Base-by-base conservation (phyloP, 37 sponge, comb jelly and placozoan species). In the Petrosia ficiformis region DNA sequence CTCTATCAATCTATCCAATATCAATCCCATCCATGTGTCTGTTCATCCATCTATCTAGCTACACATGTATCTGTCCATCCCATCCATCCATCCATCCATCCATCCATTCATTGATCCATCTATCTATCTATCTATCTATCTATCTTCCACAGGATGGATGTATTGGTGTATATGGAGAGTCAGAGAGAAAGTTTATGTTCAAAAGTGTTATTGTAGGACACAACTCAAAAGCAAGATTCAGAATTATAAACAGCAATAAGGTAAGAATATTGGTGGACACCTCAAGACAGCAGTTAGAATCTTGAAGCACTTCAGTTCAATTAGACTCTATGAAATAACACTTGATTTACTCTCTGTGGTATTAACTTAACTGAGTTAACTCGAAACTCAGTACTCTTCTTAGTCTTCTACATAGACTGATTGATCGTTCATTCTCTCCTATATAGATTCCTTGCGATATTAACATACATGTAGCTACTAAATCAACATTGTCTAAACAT, bases 171-270 rank as follows among this genome's bases (percentile, higher is more conserved):
- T 96, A 90, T 57, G 81, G 94, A 3, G 93, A 91, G 36, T 89
- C 84, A 24, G 95, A 98, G 87, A 83, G 69, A 78, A 84, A 82
- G 70, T 98, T 98, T 82, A 31, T 83, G 11, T 98, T 89, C 68
- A 85, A 90, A 77, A 90, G 86, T 75, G 93, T 98, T 39, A 82
- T 93, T 67, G 99, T 98, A 24, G 96, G 99, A 1, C 82, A 84
- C 56, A 57, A 36, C 57, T 80, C 93, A 21, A 77, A 79, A 39
- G 99, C 95, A 44, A 69, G 91, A 25, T 90, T 95, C 66, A 98
- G 90, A 69, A 92, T 98, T 54, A 66, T 58, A 52, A 98, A 98
- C 67, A 56, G 86, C 0, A 83, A 77, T 70, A 98, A 92, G 87
- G 97, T 93, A 61, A 37, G 69, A 29, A 28, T 69, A 19, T n/a